Evolutionary conservation across 2,797 vertebrate species (phyloP).

Genomic region (Spondyliosoma cantharus): DNA sequence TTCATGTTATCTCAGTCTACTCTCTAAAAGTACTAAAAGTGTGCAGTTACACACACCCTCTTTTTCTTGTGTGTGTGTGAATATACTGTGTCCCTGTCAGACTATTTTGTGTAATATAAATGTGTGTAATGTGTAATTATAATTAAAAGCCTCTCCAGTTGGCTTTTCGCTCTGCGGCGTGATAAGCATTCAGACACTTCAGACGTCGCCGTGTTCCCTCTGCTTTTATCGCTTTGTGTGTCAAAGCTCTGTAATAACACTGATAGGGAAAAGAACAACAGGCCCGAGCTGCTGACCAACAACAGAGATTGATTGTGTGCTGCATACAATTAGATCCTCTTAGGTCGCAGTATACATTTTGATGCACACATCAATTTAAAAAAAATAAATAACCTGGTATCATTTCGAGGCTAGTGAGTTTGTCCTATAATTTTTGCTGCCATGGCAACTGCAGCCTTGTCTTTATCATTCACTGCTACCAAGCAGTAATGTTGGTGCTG

Average conservation of each 20-base stretch:
- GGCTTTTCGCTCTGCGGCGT: background rate
- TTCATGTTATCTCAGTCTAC: no score
- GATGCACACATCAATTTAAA: background rate
- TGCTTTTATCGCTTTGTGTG: background rate
- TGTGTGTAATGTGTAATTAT: no score
- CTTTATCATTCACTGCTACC: background rate
- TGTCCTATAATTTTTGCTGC: conserved; percentile 22
- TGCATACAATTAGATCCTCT: no score
- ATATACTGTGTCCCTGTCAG: background rate
- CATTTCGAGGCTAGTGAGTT: background rate
- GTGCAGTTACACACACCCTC: no score
- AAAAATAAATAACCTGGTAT: background rate
- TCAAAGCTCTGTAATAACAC: no score
- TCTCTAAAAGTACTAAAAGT: background rate
- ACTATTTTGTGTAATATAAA: background rate
- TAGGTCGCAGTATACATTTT: background rate
- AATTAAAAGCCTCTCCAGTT: background rate
- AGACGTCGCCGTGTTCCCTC: background rate
- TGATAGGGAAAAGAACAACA: background rate
- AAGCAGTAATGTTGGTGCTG: background rate
- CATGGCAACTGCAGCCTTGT: conserved; percentile 48
- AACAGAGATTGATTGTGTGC: background rate
- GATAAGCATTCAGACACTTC: background rate
- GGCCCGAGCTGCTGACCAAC: background rate
- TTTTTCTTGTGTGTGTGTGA: background rate